phyloP scores from a whole-genome alignment of 2,113 vertebrate species.

The Corythoichthys haematopterus region DNA sequence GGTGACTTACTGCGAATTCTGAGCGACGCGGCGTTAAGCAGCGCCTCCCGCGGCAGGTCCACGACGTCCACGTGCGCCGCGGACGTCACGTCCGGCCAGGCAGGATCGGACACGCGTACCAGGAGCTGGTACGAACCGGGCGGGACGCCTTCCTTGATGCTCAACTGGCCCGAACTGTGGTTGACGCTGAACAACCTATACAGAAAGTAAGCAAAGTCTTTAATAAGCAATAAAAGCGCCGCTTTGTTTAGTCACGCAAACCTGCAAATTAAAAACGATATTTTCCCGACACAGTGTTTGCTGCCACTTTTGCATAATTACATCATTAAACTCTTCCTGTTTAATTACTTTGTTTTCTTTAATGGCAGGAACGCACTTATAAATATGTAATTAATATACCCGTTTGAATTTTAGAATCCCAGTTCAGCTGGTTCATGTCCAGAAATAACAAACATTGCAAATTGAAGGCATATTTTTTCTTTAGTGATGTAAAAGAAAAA shows the following conservation, averaged over 20 bases:
- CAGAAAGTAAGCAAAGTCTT: slow-evolving; percentile 4
- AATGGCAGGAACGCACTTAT: not conserved
- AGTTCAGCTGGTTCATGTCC: not conserved
- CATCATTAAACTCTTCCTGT: not conserved
- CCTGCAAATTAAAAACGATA: not conserved
- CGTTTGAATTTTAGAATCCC: not conserved
- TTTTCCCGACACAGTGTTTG: not conserved
- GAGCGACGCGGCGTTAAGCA: slow-evolving; percentile 76
- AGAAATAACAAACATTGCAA: not conserved
- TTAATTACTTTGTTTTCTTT: not conserved
- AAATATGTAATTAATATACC: not conserved
- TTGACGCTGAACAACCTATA: slow-evolving; percentile 80
- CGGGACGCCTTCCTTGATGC: slow-evolving; percentile 75
- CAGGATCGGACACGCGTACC: slow-evolving; percentile 78
- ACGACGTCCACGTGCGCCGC: slow-evolving; percentile 73
- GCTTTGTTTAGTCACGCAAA: not conserved
- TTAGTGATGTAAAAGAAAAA: not conserved
- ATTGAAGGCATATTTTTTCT: not conserved
- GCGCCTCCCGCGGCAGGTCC: slow-evolving; percentile 73
- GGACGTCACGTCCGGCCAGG: slow-evolving; percentile 85
- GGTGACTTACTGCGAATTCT: slow-evolving; percentile 74
- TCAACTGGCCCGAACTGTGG: slow-evolving; percentile 79
- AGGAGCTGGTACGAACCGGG: slow-evolving; percentile 74
- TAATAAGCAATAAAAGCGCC: not conserved
- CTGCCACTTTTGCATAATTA: not conserved